A percentile compares a stretch with the other conserved stretches of the same genome.
These are phyloP conservation scores for Microcebus ravelobensis DNA, from an alignment of 2,113 vertebrate genomes.

Conservation along the genomic window DNA sequence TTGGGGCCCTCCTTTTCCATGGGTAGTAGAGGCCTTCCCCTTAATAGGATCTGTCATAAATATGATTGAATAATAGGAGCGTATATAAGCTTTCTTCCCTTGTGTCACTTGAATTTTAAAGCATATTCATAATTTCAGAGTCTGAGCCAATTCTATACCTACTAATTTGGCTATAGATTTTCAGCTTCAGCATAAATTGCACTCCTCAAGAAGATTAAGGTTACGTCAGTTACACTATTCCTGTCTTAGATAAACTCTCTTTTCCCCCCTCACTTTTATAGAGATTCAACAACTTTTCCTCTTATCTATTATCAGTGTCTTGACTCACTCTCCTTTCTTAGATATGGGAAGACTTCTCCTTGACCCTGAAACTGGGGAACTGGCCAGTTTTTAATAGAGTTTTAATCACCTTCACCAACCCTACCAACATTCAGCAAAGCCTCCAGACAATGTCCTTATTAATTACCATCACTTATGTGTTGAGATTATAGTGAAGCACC, in stretches of 20 bases:
- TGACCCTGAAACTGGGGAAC: neutral
- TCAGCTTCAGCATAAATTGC: slow-evolving; percentile 35
- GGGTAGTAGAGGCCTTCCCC: neutral
- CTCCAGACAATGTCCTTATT: neutral
- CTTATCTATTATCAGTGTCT: neutral
- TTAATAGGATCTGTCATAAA: neutral
- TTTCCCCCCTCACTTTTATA: neutral
- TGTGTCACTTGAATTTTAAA: slow-evolving; percentile 38
- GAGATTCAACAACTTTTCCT: neutral
- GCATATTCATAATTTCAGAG: slow-evolving; percentile 18
- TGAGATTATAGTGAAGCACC: neutral
- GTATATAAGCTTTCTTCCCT: neutral
- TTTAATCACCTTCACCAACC: neutral
- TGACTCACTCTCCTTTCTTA: neutral
- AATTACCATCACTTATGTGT: neutral
- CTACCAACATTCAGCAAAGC: neutral
- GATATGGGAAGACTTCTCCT: neutral
- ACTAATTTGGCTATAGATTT: slow-evolving; percentile 37
- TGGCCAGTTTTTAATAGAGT: neutral
- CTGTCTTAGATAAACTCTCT: neutral
- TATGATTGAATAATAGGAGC: neutral
- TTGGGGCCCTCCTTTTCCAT: neutral
- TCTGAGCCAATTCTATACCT: neutral
- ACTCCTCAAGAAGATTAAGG: slow-evolving; percentile 28
- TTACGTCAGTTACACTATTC: neutral